Evolutionary conservation across 2,888 invertebrate species (phyloP), one percentile per base, ranked within the genome.

Genomic region (Electrophaes corylata): DNA sequence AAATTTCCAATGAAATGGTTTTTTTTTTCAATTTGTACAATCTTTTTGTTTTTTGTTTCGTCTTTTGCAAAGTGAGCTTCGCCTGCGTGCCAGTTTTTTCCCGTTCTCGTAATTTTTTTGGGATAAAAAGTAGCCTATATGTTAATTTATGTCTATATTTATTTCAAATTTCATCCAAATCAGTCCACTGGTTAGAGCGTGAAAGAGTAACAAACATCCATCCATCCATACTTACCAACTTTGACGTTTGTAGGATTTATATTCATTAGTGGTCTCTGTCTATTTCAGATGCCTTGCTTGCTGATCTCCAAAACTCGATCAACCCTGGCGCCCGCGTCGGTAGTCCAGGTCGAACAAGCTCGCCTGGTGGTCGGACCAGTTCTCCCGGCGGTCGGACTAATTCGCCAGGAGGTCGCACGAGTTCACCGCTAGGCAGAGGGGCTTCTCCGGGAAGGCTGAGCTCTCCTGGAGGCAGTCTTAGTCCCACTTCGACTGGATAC

Each of bases 271-370:
- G 4, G 16, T 18, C 39, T 52, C 31, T 52, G 43, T 65, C 70
- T 57, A 76, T 94, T 95, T 49, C 93, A 99, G 99, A 99, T 94
- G 98, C 98, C 62, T 93, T 99, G 69, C 93, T 99, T 78, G 98
- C 98, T 58, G 99, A 99, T 84, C 94, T 99, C 58, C 98, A 99
- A 90, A 98, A 98, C 77, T 98, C 98, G 8, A 96, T 98, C 70
- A 91, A 91, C 75, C 91, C 91, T 44, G 96, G 97, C 48, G 93
- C 81, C 50, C 78, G 93, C 2, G 93, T 93, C 4, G 85, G 86
- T 64, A 87, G 87, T 62, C 88, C 90, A 14, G 82, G 79, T 19
- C 70, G 87, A 49, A 83, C 80, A 60, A 78, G 78, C 67, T 92
- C 84, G 1, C 88, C 88, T 0, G 96, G 81, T 4, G 82, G 79